Base-by-base conservation (phyloP, 1,140 invertebrate species). In the Stegodyphus mimosarum region DNA sequence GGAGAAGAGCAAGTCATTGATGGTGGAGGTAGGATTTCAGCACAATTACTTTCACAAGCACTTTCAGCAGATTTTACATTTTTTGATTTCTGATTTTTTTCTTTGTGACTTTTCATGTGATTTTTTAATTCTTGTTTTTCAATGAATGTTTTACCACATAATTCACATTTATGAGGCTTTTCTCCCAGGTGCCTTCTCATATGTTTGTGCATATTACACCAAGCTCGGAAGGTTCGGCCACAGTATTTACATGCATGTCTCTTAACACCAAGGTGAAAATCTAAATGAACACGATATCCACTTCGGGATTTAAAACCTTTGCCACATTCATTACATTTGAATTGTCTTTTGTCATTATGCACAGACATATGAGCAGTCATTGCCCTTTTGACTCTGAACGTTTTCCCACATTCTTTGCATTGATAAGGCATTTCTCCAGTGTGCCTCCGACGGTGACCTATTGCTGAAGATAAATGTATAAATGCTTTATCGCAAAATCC, bases 61-160 rank as follows among this genome's bases (percentile, higher is more conserved):
- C 77, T 60, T 18, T 3, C 33, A 52, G 18, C 17, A 18, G 11
- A 33, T 69, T 13, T 13, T 13, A 71, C 10, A 49, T 64, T 77
- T 63, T 69, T 52, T 33, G 17, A 53, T 17, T 75, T 76, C 70
- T 84, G 73, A 53, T 50, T n/a, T 5, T 67, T n/a, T 1, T 74
- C 69, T 50, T 70, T 71, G 75, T 87, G 87, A 73, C 10, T 74
- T 78, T 81, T 88, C 63, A 75, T 97, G 91, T 99, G 98, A 48
- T 97, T 99, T 91, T 99, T 99, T 75, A 99, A 93, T 91, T 99
- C 99, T 77, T 97, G 98, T 88, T 96, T 98, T 92, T 99, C 97
- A 89, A 96, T 97, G 92, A 99, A 99, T 13, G 97, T 97, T 90
- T 99, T 97, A 64, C 93, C 93, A 89, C 96, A 97, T 17, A 97